Evolutionary conservation across 1,140 invertebrate genomes (phyloP).

Genomic region (Drosophila biarmipes): DNA sequence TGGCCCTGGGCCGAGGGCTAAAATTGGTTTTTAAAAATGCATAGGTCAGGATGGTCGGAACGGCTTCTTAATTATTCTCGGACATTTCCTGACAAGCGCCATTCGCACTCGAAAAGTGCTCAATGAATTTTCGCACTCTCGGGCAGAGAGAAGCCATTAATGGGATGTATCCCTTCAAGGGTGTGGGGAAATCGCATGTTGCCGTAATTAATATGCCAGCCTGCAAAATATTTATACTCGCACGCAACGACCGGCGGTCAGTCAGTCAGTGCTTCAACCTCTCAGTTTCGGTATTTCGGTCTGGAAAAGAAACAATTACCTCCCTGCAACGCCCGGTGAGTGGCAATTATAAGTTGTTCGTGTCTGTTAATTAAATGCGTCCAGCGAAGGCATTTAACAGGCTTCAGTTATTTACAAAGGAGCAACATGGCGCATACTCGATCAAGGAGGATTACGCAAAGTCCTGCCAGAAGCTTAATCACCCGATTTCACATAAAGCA

Average conservation of each 20-base stretch:
- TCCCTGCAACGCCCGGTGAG: slow-evolving; percentile 49
- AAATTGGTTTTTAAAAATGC: slow-evolving; percentile 59
- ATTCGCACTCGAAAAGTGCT: slow-evolving; percentile 14
- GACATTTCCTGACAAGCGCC: slow-evolving; percentile 21
- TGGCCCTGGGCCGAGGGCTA: slow-evolving; percentile 27
- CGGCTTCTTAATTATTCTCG: slow-evolving; percentile 12
- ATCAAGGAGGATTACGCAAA: slow-evolving; percentile 19
- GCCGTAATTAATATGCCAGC: slow-evolving; percentile 64
- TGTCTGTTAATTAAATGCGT: slow-evolving; percentile 83
- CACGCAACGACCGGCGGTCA: slow-evolving; percentile 42
- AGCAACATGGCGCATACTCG: slow-evolving; percentile 50
- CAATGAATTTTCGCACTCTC: slow-evolving; percentile 11
- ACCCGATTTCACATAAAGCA: neutral
- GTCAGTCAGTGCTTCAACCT: slow-evolving; percentile 17
- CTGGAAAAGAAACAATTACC: slow-evolving; percentile 66
- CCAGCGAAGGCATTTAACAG: slow-evolving; percentile 78
- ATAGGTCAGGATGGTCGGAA: neutral
- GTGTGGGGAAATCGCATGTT: slow-evolving; percentile 28
- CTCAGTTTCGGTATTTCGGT: slow-evolving; percentile 9
- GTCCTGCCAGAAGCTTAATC: slow-evolving; percentile 23
- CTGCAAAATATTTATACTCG: slow-evolving; percentile 69
- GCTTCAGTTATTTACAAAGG: slow-evolving; percentile 76
- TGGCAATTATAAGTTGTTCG: slow-evolving; percentile 78
- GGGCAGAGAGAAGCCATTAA: slow-evolving; percentile 10
- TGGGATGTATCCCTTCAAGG: slow-evolving; percentile 1